These are phyloP conservation scores for Plestiodon gilberti DNA, from an alignment of 2,113 vertebrate species.

Conservation along the genomic window DNA sequence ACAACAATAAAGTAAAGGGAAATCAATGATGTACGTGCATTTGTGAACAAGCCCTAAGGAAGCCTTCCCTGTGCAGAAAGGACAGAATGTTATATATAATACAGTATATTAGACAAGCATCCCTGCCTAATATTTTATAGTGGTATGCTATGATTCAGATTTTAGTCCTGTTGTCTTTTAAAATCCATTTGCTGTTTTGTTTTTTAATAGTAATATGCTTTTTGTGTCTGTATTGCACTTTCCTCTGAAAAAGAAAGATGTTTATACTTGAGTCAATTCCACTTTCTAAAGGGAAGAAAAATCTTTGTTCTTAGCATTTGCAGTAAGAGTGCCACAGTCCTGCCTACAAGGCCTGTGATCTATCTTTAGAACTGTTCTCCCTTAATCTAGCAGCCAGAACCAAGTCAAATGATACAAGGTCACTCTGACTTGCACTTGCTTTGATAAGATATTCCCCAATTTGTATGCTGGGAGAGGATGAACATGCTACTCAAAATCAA, in stretches of 20 bases:
- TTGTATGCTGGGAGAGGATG: neutral
- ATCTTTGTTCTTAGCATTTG: neutral
- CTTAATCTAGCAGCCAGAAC: constrained; percentile 3
- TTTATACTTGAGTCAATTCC: neutral
- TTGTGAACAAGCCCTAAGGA: too few relatives aligned
- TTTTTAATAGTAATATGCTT: neutral
- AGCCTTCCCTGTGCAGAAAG: too few relatives aligned
- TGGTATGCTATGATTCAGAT: neutral
- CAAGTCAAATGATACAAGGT: constrained; percentile 8
- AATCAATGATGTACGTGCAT: neutral
- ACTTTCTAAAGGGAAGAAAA: neutral
- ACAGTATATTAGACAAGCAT: too few relatives aligned
- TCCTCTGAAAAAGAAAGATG: neutral
- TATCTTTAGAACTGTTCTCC: constrained; percentile 13
- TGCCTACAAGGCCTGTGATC: neutral
- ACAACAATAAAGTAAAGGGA: neutral
- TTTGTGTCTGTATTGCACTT: neutral
- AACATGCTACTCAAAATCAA: neutral
- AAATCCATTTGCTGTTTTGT: neutral
- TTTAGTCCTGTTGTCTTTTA: neutral
- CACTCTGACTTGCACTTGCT: neutral
- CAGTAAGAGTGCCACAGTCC: neutral
- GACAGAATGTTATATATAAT: too few relatives aligned
- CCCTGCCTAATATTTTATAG: neutral
- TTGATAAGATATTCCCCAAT: constrained; percentile 12